These are phyloP conservation scores for Lepidocolaptes lacrymiger DNA, from an alignment of 2,797 vertebrate genomes.

Conservation along the genomic window DNA sequence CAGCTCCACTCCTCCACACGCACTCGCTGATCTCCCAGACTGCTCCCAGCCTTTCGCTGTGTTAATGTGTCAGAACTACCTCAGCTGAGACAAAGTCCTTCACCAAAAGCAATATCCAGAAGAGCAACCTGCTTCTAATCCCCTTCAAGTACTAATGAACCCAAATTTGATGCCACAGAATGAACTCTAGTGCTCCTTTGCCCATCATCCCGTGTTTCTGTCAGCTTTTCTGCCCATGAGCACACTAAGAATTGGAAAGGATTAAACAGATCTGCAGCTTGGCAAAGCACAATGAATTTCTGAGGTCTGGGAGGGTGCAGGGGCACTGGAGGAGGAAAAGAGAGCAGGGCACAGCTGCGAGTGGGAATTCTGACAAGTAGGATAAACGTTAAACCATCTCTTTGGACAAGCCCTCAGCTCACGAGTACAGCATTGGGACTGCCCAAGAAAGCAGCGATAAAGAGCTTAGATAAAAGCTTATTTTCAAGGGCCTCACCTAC, in stretches of 20 bases:
- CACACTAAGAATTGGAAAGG: background rate
- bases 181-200: constrained; percentile 31
- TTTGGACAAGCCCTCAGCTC: background rate
- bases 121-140: constrained; percentile 57
- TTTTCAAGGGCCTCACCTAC: background rate
- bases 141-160: constrained; percentile 56
- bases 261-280: constrained; percentile 47
- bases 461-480: background rate
- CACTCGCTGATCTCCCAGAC: constrained; percentile 49
- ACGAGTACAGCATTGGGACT: background rate
- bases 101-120: constrained; percentile 42
- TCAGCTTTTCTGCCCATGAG: constrained; percentile 48
- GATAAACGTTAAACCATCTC: background rate
- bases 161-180: constrained; percentile 41
- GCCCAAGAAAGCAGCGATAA: background rate
- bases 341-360: background rate
- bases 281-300: constrained; percentile 4
- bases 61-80: constrained; percentile 7
- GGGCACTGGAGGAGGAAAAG: constrained; percentile 1
- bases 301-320: constrained; percentile 6
- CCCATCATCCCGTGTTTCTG: constrained; percentile 32
- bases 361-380: constrained; percentile 14
- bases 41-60: constrained; percentile 24
- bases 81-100: constrained; percentile 41
- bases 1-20: constrained; percentile 65